These are phyloP conservation scores for Chloebia gouldiae DNA, from an alignment of 2,113 vertebrate genomes.

Conservation along the genomic window DNA sequence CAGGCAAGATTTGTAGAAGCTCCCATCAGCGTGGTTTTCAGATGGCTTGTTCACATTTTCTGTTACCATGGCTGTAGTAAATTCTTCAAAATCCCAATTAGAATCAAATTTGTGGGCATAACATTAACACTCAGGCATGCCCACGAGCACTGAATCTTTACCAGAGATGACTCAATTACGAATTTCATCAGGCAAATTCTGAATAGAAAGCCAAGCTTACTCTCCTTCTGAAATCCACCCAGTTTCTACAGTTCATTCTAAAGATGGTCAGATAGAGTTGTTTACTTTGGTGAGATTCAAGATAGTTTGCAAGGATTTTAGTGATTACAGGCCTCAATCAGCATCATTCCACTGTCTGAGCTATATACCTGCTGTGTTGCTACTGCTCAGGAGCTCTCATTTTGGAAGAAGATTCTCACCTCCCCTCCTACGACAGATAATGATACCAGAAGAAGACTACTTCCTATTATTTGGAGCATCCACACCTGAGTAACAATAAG, in stretches of 20 bases:
- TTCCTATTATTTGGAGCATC: background rate
- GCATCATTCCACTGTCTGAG: background rate
- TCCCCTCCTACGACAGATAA: accelerated
- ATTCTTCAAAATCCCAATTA: background rate
- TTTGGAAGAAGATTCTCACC: background rate
- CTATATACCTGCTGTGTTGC: background rate
- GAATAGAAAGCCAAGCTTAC: background rate
- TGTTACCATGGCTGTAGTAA: background rate
- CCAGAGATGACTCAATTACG: background rate
- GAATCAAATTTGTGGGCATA: background rate
- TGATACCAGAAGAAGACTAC: background rate
- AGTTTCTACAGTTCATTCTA: background rate
- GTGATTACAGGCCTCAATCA: background rate
- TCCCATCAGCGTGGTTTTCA: background rate
- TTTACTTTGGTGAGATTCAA: background rate
- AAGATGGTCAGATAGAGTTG: background rate
- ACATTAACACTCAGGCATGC: background rate
- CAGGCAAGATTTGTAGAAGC: background rate
- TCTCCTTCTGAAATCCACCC: background rate
- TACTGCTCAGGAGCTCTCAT: background rate
- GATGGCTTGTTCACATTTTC: background rate
- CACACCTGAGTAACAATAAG: background rate
- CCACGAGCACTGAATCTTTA: background rate
- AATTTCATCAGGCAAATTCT: background rate
- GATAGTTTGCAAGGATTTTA: background rate